Percentiles rank a stretch among this genome's conserved stretches.
These are phyloP conservation scores for Clytia hemisphaerica DNA, from an alignment of 30 jellyfish, hydroid and myxozoan genomes.

Conservation along the genomic window DNA sequence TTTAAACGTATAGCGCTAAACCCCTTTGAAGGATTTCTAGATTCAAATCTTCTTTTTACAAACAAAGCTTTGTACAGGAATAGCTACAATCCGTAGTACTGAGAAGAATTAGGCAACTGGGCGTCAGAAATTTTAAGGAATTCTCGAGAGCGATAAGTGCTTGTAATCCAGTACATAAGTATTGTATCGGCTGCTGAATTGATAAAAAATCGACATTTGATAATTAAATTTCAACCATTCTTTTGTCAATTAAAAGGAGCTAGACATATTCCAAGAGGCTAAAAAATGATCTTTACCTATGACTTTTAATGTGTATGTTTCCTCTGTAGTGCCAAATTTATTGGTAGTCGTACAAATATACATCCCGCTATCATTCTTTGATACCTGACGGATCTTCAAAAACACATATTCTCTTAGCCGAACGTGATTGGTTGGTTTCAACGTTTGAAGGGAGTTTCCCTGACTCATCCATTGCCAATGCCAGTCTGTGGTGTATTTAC, in stretches of 20 bases:
- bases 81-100: too few relatives aligned
- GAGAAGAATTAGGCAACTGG: too few relatives aligned
- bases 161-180: too few relatives aligned
- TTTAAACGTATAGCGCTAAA: too few relatives aligned
- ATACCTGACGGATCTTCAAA: not conserved
- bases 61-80: too few relatives aligned
- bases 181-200: too few relatives aligned
- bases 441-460: too few relatives aligned
- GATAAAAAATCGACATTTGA: not conserved
- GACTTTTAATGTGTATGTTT: not conserved
- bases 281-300: not conserved
- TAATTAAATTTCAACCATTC: not conserved
- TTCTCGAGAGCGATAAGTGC: too few relatives aligned
- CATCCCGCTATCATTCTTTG: not conserved
- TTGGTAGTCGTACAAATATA: constrained; percentile 15
- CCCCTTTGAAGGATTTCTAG: too few relatives aligned
- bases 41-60: too few relatives aligned
- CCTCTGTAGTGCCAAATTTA: not conserved
- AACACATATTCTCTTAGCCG: not conserved
- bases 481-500: not conserved
- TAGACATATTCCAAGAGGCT: not conserved
- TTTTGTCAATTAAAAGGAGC: not conserved
- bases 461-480: constrained; percentile 1
- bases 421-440: too few relatives aligned
- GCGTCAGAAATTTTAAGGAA: too few relatives aligned